A percentile compares a stretch with the other conserved stretches of the same genome.
Conservation (phyloP, 2,113 vertebrate species). For the Echinops telfairi region DNA sequence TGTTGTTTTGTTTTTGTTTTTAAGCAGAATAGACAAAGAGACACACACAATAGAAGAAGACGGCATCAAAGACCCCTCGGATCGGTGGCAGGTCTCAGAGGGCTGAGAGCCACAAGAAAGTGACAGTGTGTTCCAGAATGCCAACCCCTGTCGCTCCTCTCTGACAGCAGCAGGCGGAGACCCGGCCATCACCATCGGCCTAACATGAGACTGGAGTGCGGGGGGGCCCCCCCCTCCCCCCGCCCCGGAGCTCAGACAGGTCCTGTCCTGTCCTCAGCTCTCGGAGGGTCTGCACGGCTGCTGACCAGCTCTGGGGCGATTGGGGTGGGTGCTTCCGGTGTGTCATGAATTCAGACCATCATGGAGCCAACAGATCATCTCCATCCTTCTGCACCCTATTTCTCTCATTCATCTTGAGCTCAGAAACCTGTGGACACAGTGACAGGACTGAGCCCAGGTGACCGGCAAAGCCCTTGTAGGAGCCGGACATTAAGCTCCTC, state of each 20-base stretch:
- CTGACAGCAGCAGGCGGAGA: too few species aligned
- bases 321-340: slow-evolving; percentile 68
- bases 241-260: background rate
- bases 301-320: slow-evolving; percentile 66
- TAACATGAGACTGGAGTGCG: background rate
- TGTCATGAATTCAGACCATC: slow-evolving; percentile 65
- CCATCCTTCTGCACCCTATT: slow-evolving; percentile 79
- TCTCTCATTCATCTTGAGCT: slow-evolving; percentile 86
- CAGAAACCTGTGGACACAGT: slow-evolving; percentile 12
- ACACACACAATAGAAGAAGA: too few species aligned
- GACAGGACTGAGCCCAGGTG: background rate
- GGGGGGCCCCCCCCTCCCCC: too few species aligned
- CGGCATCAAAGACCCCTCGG: too few species aligned
- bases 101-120: too few species aligned
- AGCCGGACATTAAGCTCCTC: background rate
- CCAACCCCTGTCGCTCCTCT: too few species aligned
- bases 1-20: too few species aligned
- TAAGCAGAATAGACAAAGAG: too few species aligned
- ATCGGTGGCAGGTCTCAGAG: too few species aligned
- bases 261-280: slow-evolving; percentile 65
- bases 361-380: slow-evolving; percentile 59
- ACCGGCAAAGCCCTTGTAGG: slow-evolving; percentile 60
- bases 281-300: slow-evolving; percentile 77
- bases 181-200: too few species aligned
- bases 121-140: too few species aligned